phyloP scores from a whole-genome alignment of 2,888 invertebrate species.

The Heliconius sara region DNA sequence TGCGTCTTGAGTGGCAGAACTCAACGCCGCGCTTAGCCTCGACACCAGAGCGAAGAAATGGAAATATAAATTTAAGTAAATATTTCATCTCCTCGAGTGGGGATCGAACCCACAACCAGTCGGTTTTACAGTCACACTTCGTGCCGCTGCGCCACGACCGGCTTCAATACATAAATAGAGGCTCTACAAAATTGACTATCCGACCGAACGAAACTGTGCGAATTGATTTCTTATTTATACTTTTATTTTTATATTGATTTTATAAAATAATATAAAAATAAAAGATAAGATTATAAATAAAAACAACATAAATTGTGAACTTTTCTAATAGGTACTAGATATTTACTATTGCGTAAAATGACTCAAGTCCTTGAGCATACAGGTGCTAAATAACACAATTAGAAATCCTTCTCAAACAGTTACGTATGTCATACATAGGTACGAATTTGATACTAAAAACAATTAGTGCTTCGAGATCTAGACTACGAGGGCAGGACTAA shows the following conservation, averaged over 20 bases:
- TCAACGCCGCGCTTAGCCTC: too few relatives aligned
- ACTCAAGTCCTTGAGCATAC: conserved; percentile 59
- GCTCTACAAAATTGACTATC: not conserved
- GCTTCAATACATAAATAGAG: not conserved
- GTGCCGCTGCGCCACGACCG: too few relatives aligned
- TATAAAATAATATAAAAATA: too few relatives aligned
- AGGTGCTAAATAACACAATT: conserved; percentile 72
- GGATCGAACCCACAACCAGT: too few relatives aligned
- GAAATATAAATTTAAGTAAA: too few relatives aligned
- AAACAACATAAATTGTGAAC: too few relatives aligned
- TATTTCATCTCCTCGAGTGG: too few relatives aligned
- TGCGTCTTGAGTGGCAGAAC: too few relatives aligned
- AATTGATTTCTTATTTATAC: not conserved
- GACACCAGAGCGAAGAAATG: too few relatives aligned
- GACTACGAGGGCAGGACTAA: conserved; percentile 61
- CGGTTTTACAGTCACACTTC: too few relatives aligned
- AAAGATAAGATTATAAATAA: too few relatives aligned
- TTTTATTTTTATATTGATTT: too few relatives aligned
- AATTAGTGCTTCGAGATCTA: conserved; percentile 70
- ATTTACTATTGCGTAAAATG: conserved; percentile 27
- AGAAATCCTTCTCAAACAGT: conserved; percentile 68
- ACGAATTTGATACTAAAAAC: conserved; percentile 68
- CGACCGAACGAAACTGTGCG: not conserved
- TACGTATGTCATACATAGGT: conserved; percentile 60
- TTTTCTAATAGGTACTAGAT: not conserved